These are phyloP conservation scores for Nasonia vitripennis DNA, from an alignment of 1,140 invertebrate genomes.

Conservation along the genomic window DNA sequence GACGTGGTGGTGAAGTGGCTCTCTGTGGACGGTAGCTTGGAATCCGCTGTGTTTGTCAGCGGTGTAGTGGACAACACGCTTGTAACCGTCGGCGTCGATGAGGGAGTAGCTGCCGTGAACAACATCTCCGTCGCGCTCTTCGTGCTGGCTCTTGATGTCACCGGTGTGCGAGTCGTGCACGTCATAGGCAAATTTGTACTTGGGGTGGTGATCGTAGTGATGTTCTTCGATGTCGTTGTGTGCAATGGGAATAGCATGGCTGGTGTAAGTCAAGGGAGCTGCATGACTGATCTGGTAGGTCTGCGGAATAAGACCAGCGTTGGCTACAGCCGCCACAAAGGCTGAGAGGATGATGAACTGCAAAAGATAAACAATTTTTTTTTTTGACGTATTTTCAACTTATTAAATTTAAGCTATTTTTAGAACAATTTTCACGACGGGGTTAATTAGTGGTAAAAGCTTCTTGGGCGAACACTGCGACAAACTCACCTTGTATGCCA, in stretches of 20 bases:
- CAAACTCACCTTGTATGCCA: conserved; percentile 12
- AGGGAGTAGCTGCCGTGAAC: conserved; percentile 59
- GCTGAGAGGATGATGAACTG: conserved; percentile 71
- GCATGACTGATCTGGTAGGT: conserved; percentile 42
- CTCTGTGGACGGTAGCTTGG: conserved; percentile 61
- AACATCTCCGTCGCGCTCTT: conserved; percentile 53
- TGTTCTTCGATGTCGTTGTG: conserved; percentile 44
- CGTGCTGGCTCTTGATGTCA: conserved; percentile 61
- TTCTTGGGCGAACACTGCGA: too few relatives aligned
- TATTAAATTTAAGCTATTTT: too few relatives aligned
- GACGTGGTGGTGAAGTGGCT: not conserved
- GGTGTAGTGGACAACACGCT: conserved; percentile 63
- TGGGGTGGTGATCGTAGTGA: conserved; percentile 57
- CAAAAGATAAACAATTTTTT: not conserved
- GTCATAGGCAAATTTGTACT: conserved; percentile 54
- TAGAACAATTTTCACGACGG: too few relatives aligned
- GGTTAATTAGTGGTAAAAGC: too few relatives aligned
- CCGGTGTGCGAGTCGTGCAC: conserved; percentile 61
- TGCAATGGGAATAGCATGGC: not conserved
- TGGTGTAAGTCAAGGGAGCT: conserved; percentile 47
- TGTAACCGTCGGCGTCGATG: conserved; percentile 59
- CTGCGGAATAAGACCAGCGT: conserved; percentile 65
- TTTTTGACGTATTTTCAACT: not conserved
- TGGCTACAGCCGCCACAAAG: conserved; percentile 70
- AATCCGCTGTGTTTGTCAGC: conserved; percentile 68